A percentile compares a stretch with the other conserved stretches of the same genome.
These are phyloP conservation scores for Eueremaeus valkanovi DNA, from an alignment of 2,888 invertebrate genomes.

Conservation along the genomic window DNA sequence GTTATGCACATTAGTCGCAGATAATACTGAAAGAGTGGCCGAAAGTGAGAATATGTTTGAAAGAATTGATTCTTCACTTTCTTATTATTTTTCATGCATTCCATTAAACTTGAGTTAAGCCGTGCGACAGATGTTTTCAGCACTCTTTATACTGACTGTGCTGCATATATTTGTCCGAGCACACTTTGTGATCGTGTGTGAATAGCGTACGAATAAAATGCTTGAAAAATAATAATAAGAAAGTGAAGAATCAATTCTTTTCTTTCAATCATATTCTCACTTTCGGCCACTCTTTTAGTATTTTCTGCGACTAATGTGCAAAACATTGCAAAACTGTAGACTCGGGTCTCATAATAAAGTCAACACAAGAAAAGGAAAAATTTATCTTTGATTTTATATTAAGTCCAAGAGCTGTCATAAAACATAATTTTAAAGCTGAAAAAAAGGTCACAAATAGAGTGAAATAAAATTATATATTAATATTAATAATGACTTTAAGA, in stretches of 20 bases:
- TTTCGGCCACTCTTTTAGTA: background rate
- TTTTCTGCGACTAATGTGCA: background rate
- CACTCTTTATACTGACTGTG: no score
- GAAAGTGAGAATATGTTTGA: no score
- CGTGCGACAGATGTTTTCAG: slow-evolving; percentile 29
- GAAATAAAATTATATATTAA: no score
- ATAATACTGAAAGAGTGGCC: background rate
- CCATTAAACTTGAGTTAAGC: slow-evolving; percentile 2
- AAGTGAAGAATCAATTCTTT: background rate
- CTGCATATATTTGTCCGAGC: background rate
- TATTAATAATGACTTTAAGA: no score
- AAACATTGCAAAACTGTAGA: background rate
- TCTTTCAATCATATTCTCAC: no score
- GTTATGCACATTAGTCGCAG: background rate
- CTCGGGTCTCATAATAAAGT: background rate
- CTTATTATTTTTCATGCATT: background rate
- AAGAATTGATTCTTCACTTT: background rate
- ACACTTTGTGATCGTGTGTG: background rate
- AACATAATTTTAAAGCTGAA: background rate
- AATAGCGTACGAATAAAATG: background rate
- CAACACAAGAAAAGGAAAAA: background rate
- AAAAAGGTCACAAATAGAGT: no score
- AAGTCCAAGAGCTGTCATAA: background rate
- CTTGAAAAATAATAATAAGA: background rate
- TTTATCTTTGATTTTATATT: background rate